A percentile compares a stretch with the other conserved stretches of the same genome.
phyloP scores from a whole-genome alignment of 2,888 invertebrate genomes.

The Lapara coniferarum region DNA sequence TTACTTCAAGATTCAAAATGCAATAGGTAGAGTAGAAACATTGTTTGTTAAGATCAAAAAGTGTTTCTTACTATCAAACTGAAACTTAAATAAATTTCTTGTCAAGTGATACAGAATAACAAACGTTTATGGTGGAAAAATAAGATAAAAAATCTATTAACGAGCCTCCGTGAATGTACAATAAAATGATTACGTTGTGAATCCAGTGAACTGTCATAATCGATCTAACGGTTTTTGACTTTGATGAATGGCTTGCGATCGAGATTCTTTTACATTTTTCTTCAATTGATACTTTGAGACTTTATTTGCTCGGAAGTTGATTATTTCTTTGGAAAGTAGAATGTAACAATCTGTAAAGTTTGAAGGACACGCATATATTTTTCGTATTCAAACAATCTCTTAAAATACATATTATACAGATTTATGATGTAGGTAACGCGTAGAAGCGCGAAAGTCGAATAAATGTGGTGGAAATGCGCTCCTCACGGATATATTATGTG shows the following conservation, averaged over 20 bases:
- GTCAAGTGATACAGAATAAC: neutral
- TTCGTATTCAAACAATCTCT: neutral
- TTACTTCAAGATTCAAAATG: too few relatives aligned
- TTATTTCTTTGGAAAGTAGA: neutral
- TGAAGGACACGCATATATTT: too few relatives aligned
- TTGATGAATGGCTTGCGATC: conserved; percentile 51
- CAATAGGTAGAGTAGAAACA: too few relatives aligned
- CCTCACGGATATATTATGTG: too few relatives aligned
- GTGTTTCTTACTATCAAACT: too few relatives aligned
- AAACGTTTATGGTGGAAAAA: conserved; percentile 1
- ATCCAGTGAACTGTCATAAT: conserved; percentile 23
- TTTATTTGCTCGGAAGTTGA: conserved; percentile 38
- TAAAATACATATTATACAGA: too few relatives aligned
- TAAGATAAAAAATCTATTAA: conserved; percentile 3
- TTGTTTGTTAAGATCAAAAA: too few relatives aligned
- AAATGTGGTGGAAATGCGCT: too few relatives aligned
- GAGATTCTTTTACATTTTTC: conserved; percentile 34
- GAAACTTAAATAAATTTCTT: too few relatives aligned
- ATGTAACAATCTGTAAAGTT: neutral
- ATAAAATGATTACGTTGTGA: conserved; percentile 5
- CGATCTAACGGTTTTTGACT: conserved; percentile 37
- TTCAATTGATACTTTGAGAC: conserved; percentile 2
- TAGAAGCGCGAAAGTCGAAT: too few relatives aligned
- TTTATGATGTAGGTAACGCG: too few relatives aligned
- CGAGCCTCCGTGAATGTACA: conserved; percentile 10